A percentile compares a stretch with the other conserved stretches of the same genome.
Evolutionary conservation across 2,888 invertebrate species (phyloP).

Genomic region (Ischnura elegans): DNA sequence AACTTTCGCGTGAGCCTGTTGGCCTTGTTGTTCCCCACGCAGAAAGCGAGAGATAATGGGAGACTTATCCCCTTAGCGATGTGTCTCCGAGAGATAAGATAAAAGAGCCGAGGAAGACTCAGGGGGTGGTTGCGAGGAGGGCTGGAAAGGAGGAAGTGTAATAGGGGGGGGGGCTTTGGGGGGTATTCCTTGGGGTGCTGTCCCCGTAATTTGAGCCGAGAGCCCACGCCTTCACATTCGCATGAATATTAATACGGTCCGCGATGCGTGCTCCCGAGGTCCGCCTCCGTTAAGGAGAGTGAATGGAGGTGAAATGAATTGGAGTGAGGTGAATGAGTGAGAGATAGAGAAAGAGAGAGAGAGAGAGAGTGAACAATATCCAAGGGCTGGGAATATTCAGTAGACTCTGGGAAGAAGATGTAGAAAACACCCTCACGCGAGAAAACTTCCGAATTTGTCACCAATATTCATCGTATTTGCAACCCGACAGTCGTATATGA

Average conservation of each 20-base stretch:
- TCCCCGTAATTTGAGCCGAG: not conserved
- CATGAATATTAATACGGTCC: slow-evolving; percentile 18
- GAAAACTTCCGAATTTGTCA: too few species aligned
- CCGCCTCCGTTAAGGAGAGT: slow-evolving; percentile 37
- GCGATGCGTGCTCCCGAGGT: not conserved
- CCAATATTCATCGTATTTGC: too few species aligned
- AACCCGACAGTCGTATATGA: too few species aligned
- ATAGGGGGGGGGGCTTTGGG: not conserved
- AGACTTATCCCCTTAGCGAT: slow-evolving; percentile 57
- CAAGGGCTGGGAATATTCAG: too few species aligned
- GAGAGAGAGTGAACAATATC: too few species aligned
- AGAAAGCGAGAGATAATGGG: slow-evolving; percentile 9
- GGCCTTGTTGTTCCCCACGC: not conserved
- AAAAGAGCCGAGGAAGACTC: not conserved
- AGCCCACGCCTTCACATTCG: not conserved
- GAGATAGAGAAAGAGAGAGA: not conserved
- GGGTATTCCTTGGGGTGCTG: not conserved
- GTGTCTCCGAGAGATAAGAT: slow-evolving; percentile 37
- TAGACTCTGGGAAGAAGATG: too few species aligned
- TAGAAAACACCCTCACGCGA: not conserved
- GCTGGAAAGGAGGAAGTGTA: not conserved
- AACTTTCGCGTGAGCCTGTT: not conserved
- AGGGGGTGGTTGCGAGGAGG: not conserved
- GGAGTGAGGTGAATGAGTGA: not conserved
- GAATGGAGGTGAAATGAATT: not conserved